Evolutionary conservation across 1,140 invertebrate genomes (phyloP), one percentile per base, ranked within the genome.

Genomic region (Hycleus cichorii): DNA sequence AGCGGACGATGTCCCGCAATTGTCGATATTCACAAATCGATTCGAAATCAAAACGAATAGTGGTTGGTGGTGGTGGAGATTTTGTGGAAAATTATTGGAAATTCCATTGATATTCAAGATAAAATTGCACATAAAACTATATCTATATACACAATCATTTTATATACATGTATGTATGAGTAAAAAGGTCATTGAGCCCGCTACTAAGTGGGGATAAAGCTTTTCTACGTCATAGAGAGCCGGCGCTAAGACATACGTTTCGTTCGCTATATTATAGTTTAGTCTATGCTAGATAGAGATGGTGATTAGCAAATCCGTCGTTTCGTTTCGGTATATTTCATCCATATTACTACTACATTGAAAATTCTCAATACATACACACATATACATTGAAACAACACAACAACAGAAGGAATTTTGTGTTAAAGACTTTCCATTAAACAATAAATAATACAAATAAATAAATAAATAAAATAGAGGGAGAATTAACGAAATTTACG

Each of bases 211-310:
- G 68, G 68, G 68, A 64, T 58, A 57, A 55, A 18, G 48, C 32
- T 32, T 18, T 18, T 4, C 62, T 69, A 70, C 71, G 71, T 72
- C 69, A 72, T 63, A 38, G 56, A 32, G 43, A 32, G 43, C 47
- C 60, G 52, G 49, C 49, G 59, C 64, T 68, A 49, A 39, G 68
- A 69, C 65, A 25, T 59, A 58, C 61, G 57, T 63, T 59, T 38
- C 38, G 27, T 32, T 52, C 43, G 45, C 25, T 43, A 50, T 32
- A 39, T 9, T 47, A 6, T n/a, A 57, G 39, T 43, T 26, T 32
- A 49, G 45, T 64, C 18, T 18, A 59, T 27, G 57, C 26, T 42
- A 51, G 62, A 71, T 59, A 61, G 54, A 60, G 67, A 71, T 52
- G 40, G 43, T 27, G 24, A 6, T 18, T 12, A 40, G 48, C 7